Percentiles rank a stretch among this genome's conserved stretches.
These are phyloP conservation scores for Henricia sp. DNA, from an alignment of 53 echinoderm and acorn worm species.

Conservation along the genomic window DNA sequence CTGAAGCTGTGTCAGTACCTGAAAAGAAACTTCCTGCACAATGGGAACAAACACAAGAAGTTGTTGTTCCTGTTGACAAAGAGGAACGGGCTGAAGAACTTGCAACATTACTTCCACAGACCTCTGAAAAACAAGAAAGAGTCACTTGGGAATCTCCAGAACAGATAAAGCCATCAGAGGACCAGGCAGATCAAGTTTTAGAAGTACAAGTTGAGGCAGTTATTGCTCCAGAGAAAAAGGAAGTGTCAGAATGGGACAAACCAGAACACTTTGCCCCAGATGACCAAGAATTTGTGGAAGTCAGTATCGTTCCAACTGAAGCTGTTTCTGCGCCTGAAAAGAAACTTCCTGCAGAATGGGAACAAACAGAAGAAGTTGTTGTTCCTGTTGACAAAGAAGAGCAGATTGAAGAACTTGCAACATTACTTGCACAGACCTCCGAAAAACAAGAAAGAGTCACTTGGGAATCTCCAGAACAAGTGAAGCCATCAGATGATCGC, in stretches of 20 bases:
- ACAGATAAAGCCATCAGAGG: conserved; percentile 17
- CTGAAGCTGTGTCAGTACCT: conserved; percentile 58
- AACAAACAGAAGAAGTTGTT: conserved; percentile 18
- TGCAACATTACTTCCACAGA: conserved; percentile 20
- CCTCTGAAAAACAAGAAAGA: conserved; percentile 50
- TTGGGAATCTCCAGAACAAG: conserved; percentile 38
- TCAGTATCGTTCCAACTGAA: conserved; percentile 34
- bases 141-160: conserved; percentile 51
- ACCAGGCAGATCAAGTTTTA: conserved; percentile 10
- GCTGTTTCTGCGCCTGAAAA: conserved; percentile 53
- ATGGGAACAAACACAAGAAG: conserved; percentile 48
- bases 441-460: conserved; percentile 42
- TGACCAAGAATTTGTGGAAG: not conserved
- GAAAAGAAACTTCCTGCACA: conserved; percentile 52
- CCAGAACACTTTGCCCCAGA: conserved; percentile 45
- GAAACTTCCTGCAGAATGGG: conserved; percentile 54
- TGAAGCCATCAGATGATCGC: conserved; percentile 16
- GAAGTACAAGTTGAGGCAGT: conserved; percentile 50
- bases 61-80: conserved; percentile 33
- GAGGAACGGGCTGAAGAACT: conserved; percentile 61
- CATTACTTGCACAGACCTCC: conserved; percentile 27
- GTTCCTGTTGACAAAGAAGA: conserved; percentile 9
- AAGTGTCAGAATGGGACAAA: conserved; percentile 30
- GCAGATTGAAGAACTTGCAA: conserved; percentile 42
- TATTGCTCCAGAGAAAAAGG: conserved; percentile 48